Evolutionary conservation across 2,888 invertebrate species (phyloP), one percentile per base, ranked within the genome.

Genomic region (Polylopha cassiicola): DNA sequence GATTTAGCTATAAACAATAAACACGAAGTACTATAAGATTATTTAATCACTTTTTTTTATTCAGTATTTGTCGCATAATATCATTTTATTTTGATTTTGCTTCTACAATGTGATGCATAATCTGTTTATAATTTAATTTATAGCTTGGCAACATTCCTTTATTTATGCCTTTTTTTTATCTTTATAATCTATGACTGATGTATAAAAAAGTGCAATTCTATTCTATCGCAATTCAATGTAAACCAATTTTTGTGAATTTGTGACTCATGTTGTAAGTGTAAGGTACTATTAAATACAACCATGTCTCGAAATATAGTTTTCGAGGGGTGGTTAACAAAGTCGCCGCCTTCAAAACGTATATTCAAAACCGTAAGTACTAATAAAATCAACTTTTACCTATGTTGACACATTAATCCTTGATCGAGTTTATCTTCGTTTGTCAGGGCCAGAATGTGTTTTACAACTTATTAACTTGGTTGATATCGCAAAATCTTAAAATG

Each of bases 321-420:
- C 70, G 94, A 95, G 82, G 98, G 98, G 49, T 98, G 97, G 97
- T 88, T 98, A 61, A 95, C 94, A 46, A 98, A 98, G 87, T 97
- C 97, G 43, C 97, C 97, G 56, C 97, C 97, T 44, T 92, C 94
- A 43, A 96, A 95, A 86, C 89, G 94, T 58, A 91, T 95, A 69
- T 96, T 95, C 91, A 90, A 95, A 89, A 95, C 96, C 80, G 97
- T 97, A 89, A 92, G 95, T 91, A 51, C 46, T 47, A 59, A 43
- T 55, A 21, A 3, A 30, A 37, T 10, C n/a, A 28, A 23, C 38
- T 43, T 41, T 50, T 59, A 58, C 53, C 61, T 70, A 75, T 76
- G 74, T 77, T 77, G 70, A 73, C 72, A 71, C 53, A 59, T 58
- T 55, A 55, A 55, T 50, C 39, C 38, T 44, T 47, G 39, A 26